Evolutionary conservation across 1,140 invertebrate genomes (phyloP).

Genomic region (Brachystomella parvula): DNA sequence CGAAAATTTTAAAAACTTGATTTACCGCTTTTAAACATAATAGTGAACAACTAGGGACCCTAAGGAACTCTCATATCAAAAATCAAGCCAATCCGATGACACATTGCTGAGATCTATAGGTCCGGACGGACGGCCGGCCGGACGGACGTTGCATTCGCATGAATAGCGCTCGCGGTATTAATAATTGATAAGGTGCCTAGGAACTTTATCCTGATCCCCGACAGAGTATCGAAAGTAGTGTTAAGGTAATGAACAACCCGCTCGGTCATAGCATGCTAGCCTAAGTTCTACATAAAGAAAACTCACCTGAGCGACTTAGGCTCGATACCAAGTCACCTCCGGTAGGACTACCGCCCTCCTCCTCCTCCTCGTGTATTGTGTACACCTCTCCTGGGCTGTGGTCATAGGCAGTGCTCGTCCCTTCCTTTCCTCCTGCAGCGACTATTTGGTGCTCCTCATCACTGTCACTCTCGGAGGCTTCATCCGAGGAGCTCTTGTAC

Average conservation of each 20-base stretch:
- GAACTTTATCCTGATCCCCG: neutral
- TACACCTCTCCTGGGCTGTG: constrained; percentile 50
- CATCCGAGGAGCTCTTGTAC: constrained; percentile 35
- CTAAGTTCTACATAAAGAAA: no score
- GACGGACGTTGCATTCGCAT: no score
- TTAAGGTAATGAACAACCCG: no score
- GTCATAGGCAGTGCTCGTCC: constrained; percentile 41
- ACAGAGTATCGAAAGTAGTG: no score
- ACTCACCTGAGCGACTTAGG: constrained; percentile 40
- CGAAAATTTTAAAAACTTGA: no score
- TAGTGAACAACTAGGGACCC: no score
- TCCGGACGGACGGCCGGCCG: no score
- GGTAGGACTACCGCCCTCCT: constrained; percentile 48
- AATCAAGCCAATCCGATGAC: no score
- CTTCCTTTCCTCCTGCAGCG: constrained; percentile 4
- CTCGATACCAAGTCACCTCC: constrained; percentile 47
- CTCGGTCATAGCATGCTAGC: constrained; percentile 13
- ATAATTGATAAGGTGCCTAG: neutral
- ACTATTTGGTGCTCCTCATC: constrained; percentile 28
- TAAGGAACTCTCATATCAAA: no score
- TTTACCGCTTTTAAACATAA: no score
- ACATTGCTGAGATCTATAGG: no score
- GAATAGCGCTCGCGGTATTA: no score
- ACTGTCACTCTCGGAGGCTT: constrained; percentile 32
- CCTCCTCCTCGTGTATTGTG: constrained; percentile 51